Evolutionary conservation across 2,888 invertebrate genomes (phyloP).

Genomic region (Helobdella robusta): DNA sequence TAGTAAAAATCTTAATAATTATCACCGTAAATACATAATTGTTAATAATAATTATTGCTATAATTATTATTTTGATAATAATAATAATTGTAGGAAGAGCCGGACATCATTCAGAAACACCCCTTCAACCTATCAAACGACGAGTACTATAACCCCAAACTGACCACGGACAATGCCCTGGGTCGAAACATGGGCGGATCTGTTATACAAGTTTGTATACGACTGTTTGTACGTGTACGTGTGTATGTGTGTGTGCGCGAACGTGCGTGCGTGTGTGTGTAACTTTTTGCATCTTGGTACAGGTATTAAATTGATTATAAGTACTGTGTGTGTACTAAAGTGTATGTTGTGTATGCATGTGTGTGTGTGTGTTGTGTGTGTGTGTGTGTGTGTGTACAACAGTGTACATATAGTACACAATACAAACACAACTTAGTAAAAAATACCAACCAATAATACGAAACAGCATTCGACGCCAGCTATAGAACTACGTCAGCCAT

Average conservation of each 20-base stretch:
- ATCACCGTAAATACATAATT: neutral
- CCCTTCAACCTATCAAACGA: constrained; percentile 97
- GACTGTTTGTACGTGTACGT: neutral
- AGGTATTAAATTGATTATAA: neutral
- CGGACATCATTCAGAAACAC: constrained; percentile 60
- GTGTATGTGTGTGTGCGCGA: neutral
- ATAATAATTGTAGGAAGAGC: constrained; percentile 31
- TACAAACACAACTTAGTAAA: too few species aligned
- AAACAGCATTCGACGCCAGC: constrained; percentile 96
- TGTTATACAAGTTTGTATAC: constrained; percentile 54
- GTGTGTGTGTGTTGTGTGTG: too few species aligned
- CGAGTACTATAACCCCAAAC: constrained; percentile 75
- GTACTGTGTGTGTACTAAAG: too few species aligned
- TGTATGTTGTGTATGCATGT: too few species aligned
- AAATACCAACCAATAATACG: too few species aligned
- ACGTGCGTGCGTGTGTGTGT: too few species aligned
- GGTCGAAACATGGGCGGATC: constrained; percentile 64
- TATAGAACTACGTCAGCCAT: constrained; percentile 82
- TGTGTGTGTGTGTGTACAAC: too few species aligned
- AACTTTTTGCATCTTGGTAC: neutral
- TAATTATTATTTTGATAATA: constrained; percentile 39
- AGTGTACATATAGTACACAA: too few species aligned
- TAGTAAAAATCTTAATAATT: constrained; percentile 36
- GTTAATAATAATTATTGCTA: constrained; percentile 31
- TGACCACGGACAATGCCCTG: constrained; percentile 46